These are phyloP conservation scores for Capreolus pygargus DNA, from an alignment of 2,113 vertebrate species.

Conservation along the genomic window DNA sequence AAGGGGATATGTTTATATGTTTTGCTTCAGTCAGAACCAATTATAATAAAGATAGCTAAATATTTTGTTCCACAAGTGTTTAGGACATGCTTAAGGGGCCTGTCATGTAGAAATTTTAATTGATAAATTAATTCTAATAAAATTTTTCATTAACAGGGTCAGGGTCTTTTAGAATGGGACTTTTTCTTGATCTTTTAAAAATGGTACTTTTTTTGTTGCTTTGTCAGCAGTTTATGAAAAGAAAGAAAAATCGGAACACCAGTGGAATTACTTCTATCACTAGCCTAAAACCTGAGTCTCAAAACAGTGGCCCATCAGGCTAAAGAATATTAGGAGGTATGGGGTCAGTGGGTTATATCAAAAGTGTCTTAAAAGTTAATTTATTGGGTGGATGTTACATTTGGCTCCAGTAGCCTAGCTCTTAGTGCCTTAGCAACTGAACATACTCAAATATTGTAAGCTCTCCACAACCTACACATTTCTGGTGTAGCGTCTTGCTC, in stretches of 20 bases:
- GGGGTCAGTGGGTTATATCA: not conserved
- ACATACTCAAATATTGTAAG: not conserved
- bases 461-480: not conserved
- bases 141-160: not conserved
- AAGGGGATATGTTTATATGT: not conserved
- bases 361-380: not conserved
- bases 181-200: not conserved
- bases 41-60: not conserved
- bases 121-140: not conserved
- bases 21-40: constrained; percentile 1
- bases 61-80: not conserved
- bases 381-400: not conserved
- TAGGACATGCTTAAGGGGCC: not conserved
- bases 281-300: not conserved
- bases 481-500: not conserved
- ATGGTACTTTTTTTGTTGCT: not conserved
- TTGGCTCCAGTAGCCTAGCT: not conserved
- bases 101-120: not conserved
- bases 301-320: not conserved
- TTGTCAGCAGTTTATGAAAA: not conserved
- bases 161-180: not conserved
- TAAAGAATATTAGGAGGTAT: not conserved
- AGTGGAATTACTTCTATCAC: not conserved
- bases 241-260: not conserved
- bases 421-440: not conserved